Percentiles rank a stretch among this genome's conserved stretches.
Evolutionary conservation across 2,888 invertebrate species (phyloP).

Genomic region (Pristionchus arcanus): DNA sequence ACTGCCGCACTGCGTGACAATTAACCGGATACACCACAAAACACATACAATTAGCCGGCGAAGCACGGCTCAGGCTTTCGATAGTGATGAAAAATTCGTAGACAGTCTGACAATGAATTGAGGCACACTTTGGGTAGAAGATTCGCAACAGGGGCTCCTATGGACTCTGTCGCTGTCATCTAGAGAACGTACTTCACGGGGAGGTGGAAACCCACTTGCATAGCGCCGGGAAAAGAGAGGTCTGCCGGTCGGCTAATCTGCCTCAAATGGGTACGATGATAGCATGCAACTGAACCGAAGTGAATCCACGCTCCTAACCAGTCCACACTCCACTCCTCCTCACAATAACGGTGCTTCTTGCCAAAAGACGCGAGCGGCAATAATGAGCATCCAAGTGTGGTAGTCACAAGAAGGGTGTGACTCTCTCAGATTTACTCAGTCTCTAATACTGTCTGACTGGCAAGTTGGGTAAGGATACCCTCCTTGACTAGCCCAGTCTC

Average conservation of each 20-base stretch:
- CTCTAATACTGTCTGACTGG: background rate
- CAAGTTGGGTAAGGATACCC: background rate
- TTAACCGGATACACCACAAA: conserved; percentile 43
- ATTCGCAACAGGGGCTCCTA: too few species aligned
- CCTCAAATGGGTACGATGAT: background rate
- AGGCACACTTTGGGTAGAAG: too few species aligned
- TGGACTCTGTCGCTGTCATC: too few species aligned
- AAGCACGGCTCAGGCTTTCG: background rate
- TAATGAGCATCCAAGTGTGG: conserved; percentile 19
- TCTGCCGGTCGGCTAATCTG: background rate
- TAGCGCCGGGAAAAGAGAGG: too few species aligned
- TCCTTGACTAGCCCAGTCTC: background rate
- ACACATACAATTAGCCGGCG: background rate
- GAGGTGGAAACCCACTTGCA: too few species aligned
- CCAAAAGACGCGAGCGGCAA: conserved; percentile 16
- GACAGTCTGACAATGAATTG: background rate
- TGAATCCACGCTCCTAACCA: background rate
- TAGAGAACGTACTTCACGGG: too few species aligned
- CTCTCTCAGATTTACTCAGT: background rate
- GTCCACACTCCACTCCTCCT: background rate
- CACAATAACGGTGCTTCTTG: background rate
- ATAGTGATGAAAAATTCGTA: background rate
- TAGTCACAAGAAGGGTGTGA: background rate
- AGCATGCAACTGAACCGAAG: background rate
- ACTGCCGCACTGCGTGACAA: background rate